Evolutionary conservation across 2,888 invertebrate species (phyloP).

Genomic region (Leptinotarsa juncta): DNA sequence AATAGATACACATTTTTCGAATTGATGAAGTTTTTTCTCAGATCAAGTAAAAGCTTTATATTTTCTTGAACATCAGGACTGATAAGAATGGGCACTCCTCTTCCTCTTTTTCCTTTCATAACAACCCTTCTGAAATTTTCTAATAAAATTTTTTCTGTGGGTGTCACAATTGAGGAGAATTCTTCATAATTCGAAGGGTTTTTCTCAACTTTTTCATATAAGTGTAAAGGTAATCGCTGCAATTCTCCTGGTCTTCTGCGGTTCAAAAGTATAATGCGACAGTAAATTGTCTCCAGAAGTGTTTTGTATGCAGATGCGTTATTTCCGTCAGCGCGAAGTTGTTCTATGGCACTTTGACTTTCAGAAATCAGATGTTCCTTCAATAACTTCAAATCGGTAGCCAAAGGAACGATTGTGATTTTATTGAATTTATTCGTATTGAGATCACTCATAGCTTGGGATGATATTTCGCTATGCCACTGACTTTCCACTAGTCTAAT

Average conservation of each 20-base stretch:
- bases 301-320: constrained; percentile 33
- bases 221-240: constrained; percentile 39
- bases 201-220: neutral
- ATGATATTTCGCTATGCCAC: constrained; percentile 42
- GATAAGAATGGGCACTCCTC: constrained; percentile 41
- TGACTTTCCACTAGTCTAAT: constrained; percentile 40
- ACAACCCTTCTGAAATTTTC: constrained; percentile 38
- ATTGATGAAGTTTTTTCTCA: constrained; percentile 22
- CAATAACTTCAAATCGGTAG: constrained; percentile 31
- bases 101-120: constrained; percentile 35
- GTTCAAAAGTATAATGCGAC: constrained; percentile 51
- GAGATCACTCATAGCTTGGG: constrained; percentile 35
- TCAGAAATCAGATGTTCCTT: constrained; percentile 16
- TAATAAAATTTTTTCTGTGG: constrained; percentile 28
- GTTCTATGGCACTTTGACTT: constrained; percentile 21
- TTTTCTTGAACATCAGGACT: constrained; percentile 48
- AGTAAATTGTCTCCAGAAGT: constrained; percentile 47
- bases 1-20: constrained; percentile 38
- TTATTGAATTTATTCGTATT: constrained; percentile 46
- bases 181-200: constrained; percentile 37
- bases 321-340: constrained; percentile 22
- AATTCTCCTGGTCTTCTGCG: constrained; percentile 50
- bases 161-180: constrained; percentile 29
- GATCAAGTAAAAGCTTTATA: constrained; percentile 28
- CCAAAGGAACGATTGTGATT: constrained; percentile 36